Percentiles rank a stretch among this genome's conserved stretches.
These are phyloP conservation scores for Cheilosia variabilis DNA, from an alignment of 2,888 invertebrate species.

Conservation along the genomic window DNA sequence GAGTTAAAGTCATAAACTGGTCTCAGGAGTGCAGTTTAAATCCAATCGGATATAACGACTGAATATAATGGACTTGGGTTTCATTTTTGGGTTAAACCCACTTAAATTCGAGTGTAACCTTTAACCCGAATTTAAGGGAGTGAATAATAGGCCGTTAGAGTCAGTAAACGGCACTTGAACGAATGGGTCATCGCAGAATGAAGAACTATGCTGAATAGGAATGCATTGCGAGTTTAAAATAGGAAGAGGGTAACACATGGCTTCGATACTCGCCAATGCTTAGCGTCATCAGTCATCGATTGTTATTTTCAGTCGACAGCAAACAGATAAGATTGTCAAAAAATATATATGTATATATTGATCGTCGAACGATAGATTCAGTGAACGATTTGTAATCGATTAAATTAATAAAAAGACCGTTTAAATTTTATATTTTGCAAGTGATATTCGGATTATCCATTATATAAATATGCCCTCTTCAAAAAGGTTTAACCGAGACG, in stretches of 20 bases:
- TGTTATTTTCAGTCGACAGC: constrained; percentile 21
- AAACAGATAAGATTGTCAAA: constrained; percentile 47
- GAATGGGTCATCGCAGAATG: too few species aligned
- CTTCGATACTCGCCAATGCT: constrained; percentile 40
- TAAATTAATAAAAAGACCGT: constrained; percentile 48
- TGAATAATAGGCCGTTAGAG: too few species aligned
- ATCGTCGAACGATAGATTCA: constrained; percentile 54
- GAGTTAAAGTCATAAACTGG: too few species aligned
- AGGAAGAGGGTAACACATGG: constrained; percentile 9
- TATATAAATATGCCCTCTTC: constrained; percentile 25
- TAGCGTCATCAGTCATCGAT: constrained; percentile 57
- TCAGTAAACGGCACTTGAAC: too few species aligned
- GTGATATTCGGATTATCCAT: not conserved
- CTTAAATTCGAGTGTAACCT: too few species aligned
- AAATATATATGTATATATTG: constrained; percentile 9
- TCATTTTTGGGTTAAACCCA: too few species aligned
- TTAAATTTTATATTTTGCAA: constrained; percentile 51
- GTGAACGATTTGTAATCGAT: constrained; percentile 64
- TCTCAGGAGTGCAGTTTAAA: too few species aligned
- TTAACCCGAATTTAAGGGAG: too few species aligned
- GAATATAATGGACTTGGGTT: too few species aligned
- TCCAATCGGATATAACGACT: too few species aligned
- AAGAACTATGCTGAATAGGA: too few species aligned
- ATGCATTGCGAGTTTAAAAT: too few species aligned
- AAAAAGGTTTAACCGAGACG: constrained; percentile 21